Conservation (phyloP, 1,140 invertebrate species). For the Monochamus saltuarius region DNA sequence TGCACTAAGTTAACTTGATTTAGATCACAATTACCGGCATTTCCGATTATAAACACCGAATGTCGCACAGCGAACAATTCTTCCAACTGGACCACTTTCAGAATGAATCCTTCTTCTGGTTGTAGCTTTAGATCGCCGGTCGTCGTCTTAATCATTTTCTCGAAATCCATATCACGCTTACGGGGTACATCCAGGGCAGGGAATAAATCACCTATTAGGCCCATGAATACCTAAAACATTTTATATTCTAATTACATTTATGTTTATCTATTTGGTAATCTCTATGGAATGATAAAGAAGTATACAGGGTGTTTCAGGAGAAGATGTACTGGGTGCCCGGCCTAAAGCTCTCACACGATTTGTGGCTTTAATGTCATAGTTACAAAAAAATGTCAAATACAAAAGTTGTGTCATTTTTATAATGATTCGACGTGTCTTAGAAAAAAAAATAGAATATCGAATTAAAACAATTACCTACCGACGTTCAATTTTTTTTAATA, state of each 20-base stretch:
- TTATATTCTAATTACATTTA: background rate
- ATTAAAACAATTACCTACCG: too few relatives aligned
- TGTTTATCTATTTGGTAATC: background rate
- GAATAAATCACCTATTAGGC: constrained; percentile 86
- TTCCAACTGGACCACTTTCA: constrained; percentile 87
- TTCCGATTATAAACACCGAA: constrained; percentile 91
- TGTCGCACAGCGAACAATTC: constrained; percentile 91
- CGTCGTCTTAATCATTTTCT: constrained; percentile 74
- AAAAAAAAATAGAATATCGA: too few relatives aligned
- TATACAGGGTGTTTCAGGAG: background rate
- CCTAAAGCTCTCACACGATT: background rate
- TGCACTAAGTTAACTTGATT: too few relatives aligned
- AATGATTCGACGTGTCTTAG: too few relatives aligned
- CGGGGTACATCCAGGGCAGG: constrained; percentile 86
- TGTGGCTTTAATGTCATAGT: background rate
- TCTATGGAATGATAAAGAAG: background rate
- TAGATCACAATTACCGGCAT: constrained; percentile 71
- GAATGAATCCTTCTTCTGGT: constrained; percentile 86
- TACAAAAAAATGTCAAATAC: background rate
- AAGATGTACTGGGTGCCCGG: background rate
- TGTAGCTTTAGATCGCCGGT: constrained; percentile 83
- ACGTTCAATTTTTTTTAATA: too few relatives aligned
- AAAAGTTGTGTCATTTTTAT: too few relatives aligned
- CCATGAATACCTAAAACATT: constrained; percentile 74
- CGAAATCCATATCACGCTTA: constrained; percentile 80